Base-by-base conservation (phyloP, 2,888 invertebrate species). In the Melinaea marsaeus region DNA sequence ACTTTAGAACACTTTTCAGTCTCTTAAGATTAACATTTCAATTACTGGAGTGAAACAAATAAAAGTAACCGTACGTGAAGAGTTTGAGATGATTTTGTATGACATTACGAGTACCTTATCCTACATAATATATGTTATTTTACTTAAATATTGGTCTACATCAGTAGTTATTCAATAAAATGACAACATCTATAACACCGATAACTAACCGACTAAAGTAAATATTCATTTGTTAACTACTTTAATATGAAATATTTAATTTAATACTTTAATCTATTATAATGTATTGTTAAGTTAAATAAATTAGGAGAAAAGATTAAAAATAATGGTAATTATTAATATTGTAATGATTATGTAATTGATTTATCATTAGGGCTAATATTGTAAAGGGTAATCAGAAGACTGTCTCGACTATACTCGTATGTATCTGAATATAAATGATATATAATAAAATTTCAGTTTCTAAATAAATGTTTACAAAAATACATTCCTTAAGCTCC, bases 1-100 rank as follows among this genome's bases (percentile, higher is more conserved):
- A 80, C 75, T 81, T 85, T 84, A 85, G 90, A 90, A 90, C 90
- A 90, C 90, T 81, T 80, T 80, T 90, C 90, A 90, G 90, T 90
- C 90, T 90, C 89, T 85, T 89, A 83, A 80, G 87, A 84, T 88
- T 80, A 80, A 82, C 81, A 79, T 83, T 84, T 79, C 80, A 83
- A 79, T 80, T 63, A 60, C 48, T 58, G 56, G 57, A 45, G 11
- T 76, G 77, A 75, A 76, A 73, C 74, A 74, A 75, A 74, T 70
- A 61, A 47, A 63, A 67, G 59, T 56, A 35, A 58, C 32, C 47
- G 46, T 63, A 66, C 62, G 46, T 32, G 62, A 61, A 60, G 42
- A 55, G 64, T 63, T 63, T 60, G 61, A 65, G 62, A 63, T 66
- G 61, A 62, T 69, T 67, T 59, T 51, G 66, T 58, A 69, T 74